Percentiles rank a stretch among this genome's conserved stretches.
These are phyloP conservation scores for Drosophila sp. DNA, from an alignment of 1,140 invertebrate genomes.

Conservation along the genomic window DNA sequence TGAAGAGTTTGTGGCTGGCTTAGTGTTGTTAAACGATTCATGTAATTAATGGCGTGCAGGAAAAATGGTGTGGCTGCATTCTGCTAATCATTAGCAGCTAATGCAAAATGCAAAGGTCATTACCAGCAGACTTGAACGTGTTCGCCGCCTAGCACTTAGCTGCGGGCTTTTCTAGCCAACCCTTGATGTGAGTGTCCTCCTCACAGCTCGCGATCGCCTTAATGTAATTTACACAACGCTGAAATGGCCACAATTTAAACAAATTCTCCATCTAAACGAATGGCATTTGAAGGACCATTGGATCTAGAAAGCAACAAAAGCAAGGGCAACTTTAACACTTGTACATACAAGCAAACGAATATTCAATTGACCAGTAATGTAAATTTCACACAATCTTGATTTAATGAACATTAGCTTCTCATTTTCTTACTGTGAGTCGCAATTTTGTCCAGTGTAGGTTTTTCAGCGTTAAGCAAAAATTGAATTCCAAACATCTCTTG, in stretches of 20 bases:
- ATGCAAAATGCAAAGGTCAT: not conserved
- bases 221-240: constrained; percentile 21
- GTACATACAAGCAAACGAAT: not conserved
- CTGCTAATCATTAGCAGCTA: not conserved
- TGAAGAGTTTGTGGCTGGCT: too few species aligned
- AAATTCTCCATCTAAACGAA: not conserved
- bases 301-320: not conserved
- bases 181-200: constrained; percentile 50
- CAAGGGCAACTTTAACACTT: not conserved
- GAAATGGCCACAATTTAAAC: not conserved
- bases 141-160: constrained; percentile 49
- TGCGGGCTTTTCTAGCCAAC: constrained; percentile 47
- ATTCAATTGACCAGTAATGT: not conserved
- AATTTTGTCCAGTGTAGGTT: not conserved
- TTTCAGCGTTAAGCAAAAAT: not conserved
- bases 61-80: not conserved
- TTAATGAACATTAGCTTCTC: not conserved
- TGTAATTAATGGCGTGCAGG: not conserved
- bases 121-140: constrained; percentile 5
- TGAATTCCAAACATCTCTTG: constrained; percentile 9
- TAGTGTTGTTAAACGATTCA: not conserved
- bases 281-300: not conserved
- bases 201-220: constrained; percentile 11
- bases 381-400: not conserved
- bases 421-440: not conserved